These are phyloP conservation scores for Trichechus manatus DNA, from an alignment of 2,113 vertebrate genomes.

Conservation along the genomic window DNA sequence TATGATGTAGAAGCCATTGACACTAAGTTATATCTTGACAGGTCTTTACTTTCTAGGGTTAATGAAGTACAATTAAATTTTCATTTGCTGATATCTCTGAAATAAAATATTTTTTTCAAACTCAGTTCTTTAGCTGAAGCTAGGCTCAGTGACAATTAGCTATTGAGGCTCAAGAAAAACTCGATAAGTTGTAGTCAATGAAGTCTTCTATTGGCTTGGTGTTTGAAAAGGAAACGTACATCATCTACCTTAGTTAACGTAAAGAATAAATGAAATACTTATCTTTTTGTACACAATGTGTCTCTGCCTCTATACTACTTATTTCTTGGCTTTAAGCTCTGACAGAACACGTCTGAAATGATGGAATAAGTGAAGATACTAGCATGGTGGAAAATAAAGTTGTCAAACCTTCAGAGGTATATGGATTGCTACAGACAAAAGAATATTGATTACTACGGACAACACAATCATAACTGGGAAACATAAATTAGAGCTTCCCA, in stretches of 20 bases:
- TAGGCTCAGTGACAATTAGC: constrained; percentile 23
- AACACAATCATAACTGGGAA: constrained; percentile 63
- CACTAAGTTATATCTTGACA: background rate
- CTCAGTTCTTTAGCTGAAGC: constrained; percentile 40
- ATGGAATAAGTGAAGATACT: constrained; percentile 68
- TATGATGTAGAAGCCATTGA: background rate
- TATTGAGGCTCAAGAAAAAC: constrained; percentile 67
- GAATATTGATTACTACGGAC: constrained; percentile 64
- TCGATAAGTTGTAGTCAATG: constrained; percentile 64
- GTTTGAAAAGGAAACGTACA: constrained; percentile 67
- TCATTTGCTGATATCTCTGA: constrained; percentile 42
- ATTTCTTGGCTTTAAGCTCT: constrained; percentile 68
- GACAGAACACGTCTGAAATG: constrained; percentile 68
- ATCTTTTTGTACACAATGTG: constrained; percentile 34
- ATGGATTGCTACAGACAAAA: constrained; percentile 65
- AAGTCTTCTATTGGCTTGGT: constrained; percentile 49
- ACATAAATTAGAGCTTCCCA: constrained; percentile 64
- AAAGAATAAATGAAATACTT: constrained; percentile 73
- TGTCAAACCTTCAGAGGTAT: constrained; percentile 66
- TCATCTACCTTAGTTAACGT: constrained; percentile 67
- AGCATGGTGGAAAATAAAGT: constrained; percentile 52
- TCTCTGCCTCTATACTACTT: background rate
- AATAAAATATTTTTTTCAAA: constrained; percentile 69
- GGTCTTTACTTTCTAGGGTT: constrained; percentile 13
- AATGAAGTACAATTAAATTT: constrained; percentile 23